phyloP scores from a whole-genome alignment of 2,888 invertebrate species.

The Athalia cordata region DNA sequence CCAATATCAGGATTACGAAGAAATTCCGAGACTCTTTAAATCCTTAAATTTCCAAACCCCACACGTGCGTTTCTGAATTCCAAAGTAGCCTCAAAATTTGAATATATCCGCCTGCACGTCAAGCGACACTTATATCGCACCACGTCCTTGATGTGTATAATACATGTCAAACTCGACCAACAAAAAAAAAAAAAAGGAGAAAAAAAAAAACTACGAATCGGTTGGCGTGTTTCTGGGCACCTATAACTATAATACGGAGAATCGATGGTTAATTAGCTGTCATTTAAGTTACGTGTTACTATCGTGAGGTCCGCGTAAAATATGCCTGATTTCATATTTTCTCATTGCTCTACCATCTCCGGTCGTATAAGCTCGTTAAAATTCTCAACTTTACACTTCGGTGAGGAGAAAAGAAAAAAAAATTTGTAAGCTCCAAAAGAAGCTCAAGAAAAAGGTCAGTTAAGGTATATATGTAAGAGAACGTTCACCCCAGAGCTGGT shows the following conservation, averaged over 20 bases:
- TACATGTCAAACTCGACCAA: background rate
- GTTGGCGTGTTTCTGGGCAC: background rate
- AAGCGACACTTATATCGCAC: background rate
- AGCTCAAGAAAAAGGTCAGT: conserved; percentile 10
- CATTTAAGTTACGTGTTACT: background rate
- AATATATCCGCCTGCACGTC: background rate
- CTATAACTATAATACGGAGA: background rate
- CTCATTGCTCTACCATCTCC: background rate
- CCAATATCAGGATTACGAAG: too few species aligned
- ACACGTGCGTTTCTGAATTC: background rate
- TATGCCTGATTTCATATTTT: too few species aligned
- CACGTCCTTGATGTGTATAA: background rate
- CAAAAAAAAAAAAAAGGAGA: background rate
- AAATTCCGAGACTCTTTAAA: too few species aligned
- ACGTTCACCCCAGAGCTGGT: conserved; percentile 18
- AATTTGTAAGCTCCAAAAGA: background rate
- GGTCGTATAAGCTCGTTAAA: background rate
- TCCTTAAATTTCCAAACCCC: too few species aligned
- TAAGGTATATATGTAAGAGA: conserved; percentile 4
- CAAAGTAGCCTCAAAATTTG: background rate
- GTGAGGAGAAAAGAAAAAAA: background rate
- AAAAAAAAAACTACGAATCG: too few species aligned
- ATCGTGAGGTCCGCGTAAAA: too few species aligned
- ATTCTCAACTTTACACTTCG: background rate
- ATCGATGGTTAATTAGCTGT: background rate